These are phyloP conservation scores for Zele albiditarsus DNA, from an alignment of 2,888 invertebrate genomes.

Conservation along the genomic window DNA sequence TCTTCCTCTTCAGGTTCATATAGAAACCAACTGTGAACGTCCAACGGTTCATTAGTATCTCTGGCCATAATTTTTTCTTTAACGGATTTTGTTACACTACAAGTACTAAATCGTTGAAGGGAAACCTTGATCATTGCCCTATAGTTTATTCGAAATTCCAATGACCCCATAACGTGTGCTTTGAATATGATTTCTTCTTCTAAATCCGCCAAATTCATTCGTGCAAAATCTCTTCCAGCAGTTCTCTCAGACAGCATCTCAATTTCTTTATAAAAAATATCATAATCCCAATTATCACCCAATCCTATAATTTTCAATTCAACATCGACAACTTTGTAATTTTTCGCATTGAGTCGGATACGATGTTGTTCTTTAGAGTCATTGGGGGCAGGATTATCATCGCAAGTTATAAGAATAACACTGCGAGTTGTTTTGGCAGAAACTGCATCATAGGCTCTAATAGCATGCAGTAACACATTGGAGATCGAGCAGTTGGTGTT, in stretches of 20 bases:
- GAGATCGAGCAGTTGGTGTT: constrained; percentile 19
- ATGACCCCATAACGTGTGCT: not conserved
- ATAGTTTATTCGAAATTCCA: constrained; percentile 20
- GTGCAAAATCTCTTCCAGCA: not conserved
- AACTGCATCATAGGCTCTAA: constrained; percentile 17
- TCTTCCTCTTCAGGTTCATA: constrained; percentile 1
- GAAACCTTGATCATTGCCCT: constrained; percentile 11
- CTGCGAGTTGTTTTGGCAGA: constrained; percentile 8
- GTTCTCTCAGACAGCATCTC: constrained; percentile 23
- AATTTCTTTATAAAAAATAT: constrained; percentile 31
- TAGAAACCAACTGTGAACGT: not conserved
- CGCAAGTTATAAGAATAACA: constrained; percentile 32
- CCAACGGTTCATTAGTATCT: constrained; percentile 35
- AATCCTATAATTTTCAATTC: constrained; percentile 27
- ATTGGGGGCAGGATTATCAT: constrained; percentile 27
- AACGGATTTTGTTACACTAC: not conserved
- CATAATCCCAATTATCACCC: constrained; percentile 24
- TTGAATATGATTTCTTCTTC: constrained; percentile 17
- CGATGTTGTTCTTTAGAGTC: constrained; percentile 8
- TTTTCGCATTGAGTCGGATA: constrained; percentile 17
- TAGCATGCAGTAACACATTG: constrained; percentile 26
- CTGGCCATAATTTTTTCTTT: not conserved
- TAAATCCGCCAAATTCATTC: constrained; percentile 4
- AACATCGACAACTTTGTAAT: constrained; percentile 19
- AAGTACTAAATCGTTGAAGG: constrained; percentile 15